A percentile compares a stretch with the other conserved stretches of the same genome.
Conservation (phyloP, 1,140 invertebrate genomes). For the Cotesia glomerata region DNA sequence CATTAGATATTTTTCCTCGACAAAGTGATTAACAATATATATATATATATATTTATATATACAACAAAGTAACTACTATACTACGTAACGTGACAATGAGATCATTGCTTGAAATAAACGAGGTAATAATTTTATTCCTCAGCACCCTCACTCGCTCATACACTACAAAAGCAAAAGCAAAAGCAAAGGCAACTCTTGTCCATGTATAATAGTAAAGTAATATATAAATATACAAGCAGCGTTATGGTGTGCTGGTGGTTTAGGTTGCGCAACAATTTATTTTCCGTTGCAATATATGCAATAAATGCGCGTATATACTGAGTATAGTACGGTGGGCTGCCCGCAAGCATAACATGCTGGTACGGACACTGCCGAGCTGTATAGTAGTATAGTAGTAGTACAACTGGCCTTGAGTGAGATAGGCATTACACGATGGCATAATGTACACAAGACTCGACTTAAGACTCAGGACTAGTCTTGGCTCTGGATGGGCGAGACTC, state of each 20-base stretch:
- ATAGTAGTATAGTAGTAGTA: constrained; percentile 50
- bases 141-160: constrained; percentile 52
- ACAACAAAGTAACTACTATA: constrained; percentile 5
- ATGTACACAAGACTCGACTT: constrained; percentile 41
- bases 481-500: not conserved
- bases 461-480: not conserved
- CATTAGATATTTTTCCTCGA: not conserved
- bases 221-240: constrained; percentile 4
- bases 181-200: too few species aligned
- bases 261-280: constrained; percentile 60
- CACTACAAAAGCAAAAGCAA: constrained; percentile 16
- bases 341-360: constrained; percentile 3
- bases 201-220: constrained; percentile 22
- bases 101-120: constrained; percentile 62
- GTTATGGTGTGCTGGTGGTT: constrained; percentile 23
- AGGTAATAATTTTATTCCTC: constrained; percentile 58
- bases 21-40: constrained; percentile 4
- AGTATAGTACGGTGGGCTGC: not conserved
- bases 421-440: constrained; percentile 58
- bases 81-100: constrained; percentile 50
- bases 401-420: constrained; percentile 58
- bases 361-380: constrained; percentile 28
- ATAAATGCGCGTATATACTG: not conserved
- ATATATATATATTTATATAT: constrained; percentile 4
- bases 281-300: constrained; percentile 52